Evolutionary conservation across 1,140 invertebrate genomes (phyloP), one percentile per base, ranked within the genome.

Genomic region (Probaryconus sp.): DNA sequence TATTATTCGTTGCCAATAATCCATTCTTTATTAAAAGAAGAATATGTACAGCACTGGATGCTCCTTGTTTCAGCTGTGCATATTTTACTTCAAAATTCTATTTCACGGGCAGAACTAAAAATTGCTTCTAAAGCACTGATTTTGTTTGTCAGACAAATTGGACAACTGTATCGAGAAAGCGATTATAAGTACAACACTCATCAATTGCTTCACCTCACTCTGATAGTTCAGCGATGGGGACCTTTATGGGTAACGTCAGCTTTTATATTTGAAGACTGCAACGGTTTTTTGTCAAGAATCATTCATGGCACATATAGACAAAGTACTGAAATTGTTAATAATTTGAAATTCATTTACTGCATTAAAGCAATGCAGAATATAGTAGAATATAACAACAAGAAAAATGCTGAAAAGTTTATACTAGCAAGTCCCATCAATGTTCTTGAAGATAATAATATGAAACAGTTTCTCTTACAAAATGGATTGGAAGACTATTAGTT

Each of bases 31-130:
- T 45, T 76, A 14, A 30, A 63, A 18, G 40, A 80, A 31, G 38
- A 73, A 35, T 78, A 74, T 28, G 17, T 76, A 0, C 72, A 80
- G 47, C 76, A 79, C 31, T 79, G 71, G 76, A 53, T 79, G 0
- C 30, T 75, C 1, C 38, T 71, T 6, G 76, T 79, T 3, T 28
- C 13, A 21, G 38, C 76, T 6, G 9, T 76, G 5, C 65, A 63
- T 30, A 47, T 40, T 10, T 48, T 80, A 16, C 35, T 78, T 1
- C 50, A 77, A 48, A 18, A 77, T 7, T 11, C 10, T 10, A 61
- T 61, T 35, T 42, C 18, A 37, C n/a, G 9, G 24, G 1, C 13
- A 7, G 71, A 79, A 7, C 37, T 79, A 3, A 7, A 68, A 37
- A 0, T 21, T 58, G 55, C 71, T 11, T 45, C 56, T 9, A 42